Evolutionary conservation across 2,888 invertebrate genomes (phyloP), one percentile per base, ranked within the genome.

Genomic region (Imbricaverruca yamaguchii): DNA sequence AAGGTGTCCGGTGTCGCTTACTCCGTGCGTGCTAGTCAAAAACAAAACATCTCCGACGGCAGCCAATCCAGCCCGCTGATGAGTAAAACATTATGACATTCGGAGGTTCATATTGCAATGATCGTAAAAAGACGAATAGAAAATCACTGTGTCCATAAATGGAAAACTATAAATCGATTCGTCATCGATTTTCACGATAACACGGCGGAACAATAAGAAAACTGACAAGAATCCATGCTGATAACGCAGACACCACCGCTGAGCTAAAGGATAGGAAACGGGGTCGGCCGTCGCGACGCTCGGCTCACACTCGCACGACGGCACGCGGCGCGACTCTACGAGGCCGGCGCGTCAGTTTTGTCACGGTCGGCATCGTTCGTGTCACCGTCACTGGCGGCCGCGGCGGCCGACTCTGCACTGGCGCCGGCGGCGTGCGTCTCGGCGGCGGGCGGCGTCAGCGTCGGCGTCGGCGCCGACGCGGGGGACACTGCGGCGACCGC

Each of bases 21-120:
- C 39, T 55, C 55, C 74, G 74, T 10, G 55, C 74, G 74, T 55
- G 74, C 53, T n/a, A 7, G 59, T 59, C 15, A 59, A 59, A 74
- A 74, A 74, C 53, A 53, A 74, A 74, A 74, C 74, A 74, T 74
- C 18, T 53, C 74, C 59, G 59, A 11, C 55, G 21, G 53, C 74
- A 23, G 23, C 18, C 69, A 15, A 55, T 8, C 53, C 13, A 21
- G 65, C 53, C 11, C 74, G 74, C 55, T 18, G 74, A 74, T 74
- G 74, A 74, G 74, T 74, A 74, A 74, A 74, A 74, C 74, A 74
- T 74, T 74, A 74, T 74, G 74, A 74, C 74, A 74, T 74, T 74
- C 74, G 74, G 55, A 74, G 55, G 55, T 74, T 74, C 74, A 74
- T 74, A 74, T 74, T 74, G 74, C 74, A 74, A 74, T 74, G 74